Conservation (phyloP, 37 sponge, comb jelly and placozoan genomes). For the Cladorhizidae sp. region DNA sequence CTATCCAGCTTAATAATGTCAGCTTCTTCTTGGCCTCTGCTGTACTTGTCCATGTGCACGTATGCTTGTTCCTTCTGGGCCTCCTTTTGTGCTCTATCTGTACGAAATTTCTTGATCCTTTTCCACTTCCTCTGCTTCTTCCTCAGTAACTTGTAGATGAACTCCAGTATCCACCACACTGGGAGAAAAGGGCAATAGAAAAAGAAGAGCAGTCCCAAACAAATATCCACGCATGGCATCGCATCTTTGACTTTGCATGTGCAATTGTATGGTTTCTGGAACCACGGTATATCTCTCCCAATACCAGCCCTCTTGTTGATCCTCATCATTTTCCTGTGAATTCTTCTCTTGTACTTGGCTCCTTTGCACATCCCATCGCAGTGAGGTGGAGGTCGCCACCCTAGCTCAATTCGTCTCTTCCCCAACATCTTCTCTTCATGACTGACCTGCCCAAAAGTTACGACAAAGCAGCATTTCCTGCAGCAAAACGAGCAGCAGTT, state of each 20-base stretch:
- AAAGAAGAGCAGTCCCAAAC: slow-evolving; percentile 74
- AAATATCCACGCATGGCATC: slow-evolving; percentile 44
- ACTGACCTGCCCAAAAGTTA: neutral
- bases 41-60: slow-evolving; percentile 66
- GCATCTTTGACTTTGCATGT: slow-evolving; percentile 72
- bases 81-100: slow-evolving; percentile 29
- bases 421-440: neutral
- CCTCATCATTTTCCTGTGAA: slow-evolving; percentile 62
- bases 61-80: slow-evolving; percentile 35
- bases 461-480: neutral
- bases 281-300: slow-evolving; percentile 54
- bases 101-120: slow-evolving; percentile 40
- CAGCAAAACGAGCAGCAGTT: slow-evolving; percentile 8
- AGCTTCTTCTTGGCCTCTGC: slow-evolving; percentile 57
- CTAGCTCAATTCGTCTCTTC: neutral
- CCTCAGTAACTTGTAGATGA: slow-evolving; percentile 13
- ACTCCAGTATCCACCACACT: slow-evolving; percentile 70
- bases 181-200: slow-evolving; percentile 84
- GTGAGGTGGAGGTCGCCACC: slow-evolving; percentile 38
- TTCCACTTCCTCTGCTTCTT: slow-evolving; percentile 31
- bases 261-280: slow-evolving; percentile 61
- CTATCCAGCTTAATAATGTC: slow-evolving; percentile 28
- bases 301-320: slow-evolving; percentile 52
- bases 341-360: slow-evolving; percentile 54
- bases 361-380: slow-evolving; percentile 82